Percentiles rank a stretch among this genome's conserved stretches.
phyloP scores from a whole-genome alignment of 2,113 vertebrate species.

The Cyrtonyx montezumae region DNA sequence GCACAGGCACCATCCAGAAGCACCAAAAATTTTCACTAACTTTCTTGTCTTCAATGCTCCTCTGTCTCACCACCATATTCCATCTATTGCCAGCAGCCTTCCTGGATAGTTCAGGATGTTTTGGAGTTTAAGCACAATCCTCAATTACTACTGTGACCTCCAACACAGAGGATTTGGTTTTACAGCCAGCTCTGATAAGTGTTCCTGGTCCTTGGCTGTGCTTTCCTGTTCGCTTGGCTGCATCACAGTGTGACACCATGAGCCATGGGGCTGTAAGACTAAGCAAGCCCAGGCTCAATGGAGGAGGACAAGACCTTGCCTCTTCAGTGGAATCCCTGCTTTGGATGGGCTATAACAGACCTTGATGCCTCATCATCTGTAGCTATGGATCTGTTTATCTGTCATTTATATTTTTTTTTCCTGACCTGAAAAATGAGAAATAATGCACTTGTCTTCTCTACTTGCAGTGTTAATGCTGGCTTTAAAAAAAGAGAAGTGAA shows the following conservation, averaged over 20 bases:
- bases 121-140: not conserved
- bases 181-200: not conserved
- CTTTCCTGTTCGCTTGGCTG: not conserved
- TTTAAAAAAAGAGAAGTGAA: not conserved
- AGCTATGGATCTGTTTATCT: not conserved
- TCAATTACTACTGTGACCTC: not conserved
- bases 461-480: not conserved
- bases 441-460: not conserved
- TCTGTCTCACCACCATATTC: not conserved
- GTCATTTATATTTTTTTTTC: not conserved
- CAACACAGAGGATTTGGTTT: not conserved
- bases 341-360: not conserved
- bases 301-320: not conserved
- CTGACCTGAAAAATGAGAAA: not conserved
- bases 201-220: not conserved
- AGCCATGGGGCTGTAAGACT: not conserved
- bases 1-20: rapidly evolving
- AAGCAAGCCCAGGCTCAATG: not conserved
- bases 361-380: not conserved
- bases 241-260: not conserved
- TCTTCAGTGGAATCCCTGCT: not conserved
- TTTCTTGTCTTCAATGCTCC: not conserved
- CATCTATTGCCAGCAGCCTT: not conserved
- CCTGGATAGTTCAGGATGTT: not conserved
- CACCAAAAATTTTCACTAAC: not conserved